Percentiles rank a stretch among this genome's conserved stretches.
Evolutionary conservation across 2,797 vertebrate species (phyloP).

Genomic region (Ctenopoma kingsleyae): DNA sequence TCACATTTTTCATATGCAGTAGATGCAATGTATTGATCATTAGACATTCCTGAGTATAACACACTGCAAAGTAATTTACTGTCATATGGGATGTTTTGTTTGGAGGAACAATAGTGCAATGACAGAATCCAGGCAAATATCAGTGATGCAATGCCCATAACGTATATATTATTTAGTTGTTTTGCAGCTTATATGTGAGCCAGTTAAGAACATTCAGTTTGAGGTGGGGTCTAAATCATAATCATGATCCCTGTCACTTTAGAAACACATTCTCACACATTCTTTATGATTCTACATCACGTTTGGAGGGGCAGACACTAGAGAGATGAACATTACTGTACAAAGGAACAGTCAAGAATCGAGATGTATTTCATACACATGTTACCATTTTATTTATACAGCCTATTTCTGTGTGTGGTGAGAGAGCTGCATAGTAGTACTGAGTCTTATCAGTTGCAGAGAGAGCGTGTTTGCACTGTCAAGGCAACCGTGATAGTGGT

Average conservation of each 20-base stretch:
- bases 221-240: background rate
- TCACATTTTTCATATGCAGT: background rate
- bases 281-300: background rate
- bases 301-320: background rate
- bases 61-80: background rate
- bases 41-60: background rate
- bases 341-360: background rate
- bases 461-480: constrained; percentile 57
- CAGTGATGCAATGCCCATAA: constrained; percentile 1
- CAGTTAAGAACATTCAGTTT: background rate
- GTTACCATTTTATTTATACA: constrained; percentile 2
- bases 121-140: constrained; percentile 14
- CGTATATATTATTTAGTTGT: background rate
- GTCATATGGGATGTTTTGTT: constrained; percentile 17
- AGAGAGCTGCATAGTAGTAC: constrained; percentile 17
- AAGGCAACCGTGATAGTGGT: constrained; percentile 59
- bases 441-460: constrained; percentile 39
- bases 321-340: background rate
- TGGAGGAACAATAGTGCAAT: constrained; percentile 9
- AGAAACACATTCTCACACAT: background rate
- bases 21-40: background rate
- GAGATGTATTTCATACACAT: background rate
- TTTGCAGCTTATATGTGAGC: constrained; percentile 6
- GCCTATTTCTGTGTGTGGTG: constrained; percentile 10
- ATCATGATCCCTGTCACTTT: background rate